These are phyloP conservation scores for Enteromius paludinosus DNA, from an alignment of 2,797 vertebrate genomes.

Conservation along the genomic window DNA sequence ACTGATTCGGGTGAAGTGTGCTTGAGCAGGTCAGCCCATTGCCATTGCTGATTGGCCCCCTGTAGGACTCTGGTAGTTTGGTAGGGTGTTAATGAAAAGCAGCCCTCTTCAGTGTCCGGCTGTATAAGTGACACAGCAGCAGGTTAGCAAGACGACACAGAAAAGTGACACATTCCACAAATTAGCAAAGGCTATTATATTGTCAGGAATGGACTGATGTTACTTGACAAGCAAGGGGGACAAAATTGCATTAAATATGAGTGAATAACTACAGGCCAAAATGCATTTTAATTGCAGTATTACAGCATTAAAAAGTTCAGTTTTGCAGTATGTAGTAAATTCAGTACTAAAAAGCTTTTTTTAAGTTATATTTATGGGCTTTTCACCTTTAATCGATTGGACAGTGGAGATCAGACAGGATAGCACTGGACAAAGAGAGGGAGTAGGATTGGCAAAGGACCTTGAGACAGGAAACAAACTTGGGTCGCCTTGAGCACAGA, in stretches of 20 bases:
- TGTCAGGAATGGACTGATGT: constrained; percentile 38
- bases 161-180: constrained; percentile 57
- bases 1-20: constrained; percentile 57
- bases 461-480: too few relatives aligned
- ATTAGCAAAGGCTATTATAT: constrained; percentile 40
- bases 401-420: too few relatives aligned
- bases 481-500: too few relatives aligned
- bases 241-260: constrained; percentile 24
- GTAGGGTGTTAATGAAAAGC: constrained; percentile 54
- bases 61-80: constrained; percentile 41
- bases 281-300: background rate
- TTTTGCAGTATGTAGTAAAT: background rate
- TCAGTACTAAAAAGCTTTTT: background rate
- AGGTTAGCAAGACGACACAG: constrained; percentile 20
- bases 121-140: constrained; percentile 43
- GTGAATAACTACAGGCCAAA: background rate
- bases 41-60: constrained; percentile 55
- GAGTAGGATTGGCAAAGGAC: too few relatives aligned
- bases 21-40: constrained; percentile 54
- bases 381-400: too few relatives aligned
- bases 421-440: too few relatives aligned
- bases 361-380: too few relatives aligned
- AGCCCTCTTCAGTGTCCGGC: constrained; percentile 32
- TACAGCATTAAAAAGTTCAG: background rate
- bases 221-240: constrained; percentile 31